These are phyloP conservation scores for Drosophila incognita DNA, from an alignment of 2,888 invertebrate genomes.

Conservation along the genomic window DNA sequence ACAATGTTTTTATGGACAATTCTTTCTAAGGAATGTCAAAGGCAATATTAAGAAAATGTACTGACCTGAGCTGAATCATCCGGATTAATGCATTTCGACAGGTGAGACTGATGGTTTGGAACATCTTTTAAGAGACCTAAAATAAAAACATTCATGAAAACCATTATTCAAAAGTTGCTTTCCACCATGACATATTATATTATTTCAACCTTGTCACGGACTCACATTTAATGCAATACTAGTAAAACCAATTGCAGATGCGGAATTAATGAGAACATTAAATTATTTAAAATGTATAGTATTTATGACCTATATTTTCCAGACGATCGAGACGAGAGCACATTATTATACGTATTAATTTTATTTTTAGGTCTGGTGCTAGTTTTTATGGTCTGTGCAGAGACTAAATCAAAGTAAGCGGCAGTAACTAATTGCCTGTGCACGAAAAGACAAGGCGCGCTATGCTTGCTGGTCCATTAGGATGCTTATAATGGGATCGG, in stretches of 20 bases:
- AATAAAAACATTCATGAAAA: constrained; percentile 6
- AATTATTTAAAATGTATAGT: too few relatives aligned
- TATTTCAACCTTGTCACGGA: neutral
- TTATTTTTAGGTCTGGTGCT: too few relatives aligned
- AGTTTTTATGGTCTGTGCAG: too few relatives aligned
- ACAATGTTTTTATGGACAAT: neutral
- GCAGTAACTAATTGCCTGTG: neutral
- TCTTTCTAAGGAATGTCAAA: neutral
- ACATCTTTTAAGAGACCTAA: constrained; percentile 89
- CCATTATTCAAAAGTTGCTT: neutral
- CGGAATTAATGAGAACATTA: too few relatives aligned
- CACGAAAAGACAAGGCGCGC: neutral
- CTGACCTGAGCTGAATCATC: constrained; percentile 90
- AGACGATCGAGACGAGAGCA: too few relatives aligned
- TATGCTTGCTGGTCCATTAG: neutral
- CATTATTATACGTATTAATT: too few relatives aligned
- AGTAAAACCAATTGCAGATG: neutral
- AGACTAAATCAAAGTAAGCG: too few relatives aligned
- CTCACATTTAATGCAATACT: neutral
- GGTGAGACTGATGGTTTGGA: constrained; percentile 89
- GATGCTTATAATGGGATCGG: neutral
- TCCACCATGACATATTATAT: neutral
- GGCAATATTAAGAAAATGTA: neutral
- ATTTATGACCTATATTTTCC: too few relatives aligned
- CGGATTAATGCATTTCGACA: constrained; percentile 88